A percentile compares a stretch with the other conserved stretches of the same genome.
Conservation (phyloP, 2,797 vertebrate genomes). For the Pygocentrus nattereri region DNA sequence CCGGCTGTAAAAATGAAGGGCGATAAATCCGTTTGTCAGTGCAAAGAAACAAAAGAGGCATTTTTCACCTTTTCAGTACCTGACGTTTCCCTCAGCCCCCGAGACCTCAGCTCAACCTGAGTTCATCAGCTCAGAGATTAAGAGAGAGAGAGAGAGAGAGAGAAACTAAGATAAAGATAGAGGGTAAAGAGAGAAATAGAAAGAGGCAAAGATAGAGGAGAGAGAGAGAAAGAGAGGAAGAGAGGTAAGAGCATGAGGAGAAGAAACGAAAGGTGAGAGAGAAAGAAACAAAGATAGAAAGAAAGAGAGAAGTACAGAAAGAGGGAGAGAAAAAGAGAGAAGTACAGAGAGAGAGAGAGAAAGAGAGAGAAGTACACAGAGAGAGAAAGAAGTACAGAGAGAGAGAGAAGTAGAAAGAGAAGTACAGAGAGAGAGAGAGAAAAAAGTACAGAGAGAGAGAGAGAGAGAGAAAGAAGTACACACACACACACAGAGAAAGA, state of each 20-base stretch:
- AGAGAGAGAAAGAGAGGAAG: not conserved
- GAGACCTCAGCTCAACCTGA: not conserved
- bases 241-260: not conserved
- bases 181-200: not conserved
- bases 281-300: not conserved
- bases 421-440: not conserved
- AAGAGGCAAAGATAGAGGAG: not conserved
- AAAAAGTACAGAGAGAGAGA: too few relatives aligned
- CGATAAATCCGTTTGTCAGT: not conserved
- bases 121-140: not conserved
- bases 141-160: not conserved
- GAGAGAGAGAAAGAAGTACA: not conserved
- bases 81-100: not conserved
- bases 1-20: not conserved
- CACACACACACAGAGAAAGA: too few relatives aligned
- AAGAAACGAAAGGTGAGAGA: not conserved
- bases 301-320: not conserved
- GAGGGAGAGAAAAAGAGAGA: not conserved
- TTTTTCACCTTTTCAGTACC: slow-evolving; percentile 5
- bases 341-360: too few relatives aligned
- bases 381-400: not conserved
- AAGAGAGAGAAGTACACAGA: not conserved
- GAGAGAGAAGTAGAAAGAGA: not conserved
- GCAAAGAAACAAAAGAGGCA: not conserved
- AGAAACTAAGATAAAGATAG: not conserved